These are phyloP conservation scores for Brachionus asplanchnoidis DNA, from an alignment of 1,140 invertebrate genomes.

Conservation along the genomic window DNA sequence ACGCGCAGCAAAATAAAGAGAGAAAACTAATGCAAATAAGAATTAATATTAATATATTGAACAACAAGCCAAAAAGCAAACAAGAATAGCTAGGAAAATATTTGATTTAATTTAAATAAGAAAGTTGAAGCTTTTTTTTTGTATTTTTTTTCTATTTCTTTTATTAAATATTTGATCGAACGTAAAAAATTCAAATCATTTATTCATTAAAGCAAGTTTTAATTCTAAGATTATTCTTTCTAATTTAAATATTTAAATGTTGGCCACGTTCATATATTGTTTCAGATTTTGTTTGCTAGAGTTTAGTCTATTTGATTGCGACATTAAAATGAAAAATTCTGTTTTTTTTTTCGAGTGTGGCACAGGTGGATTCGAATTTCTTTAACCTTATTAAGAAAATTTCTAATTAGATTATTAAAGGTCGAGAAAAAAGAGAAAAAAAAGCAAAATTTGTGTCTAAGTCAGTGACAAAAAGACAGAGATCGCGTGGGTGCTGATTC, in stretches of 20 bases:
- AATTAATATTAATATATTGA: constrained; percentile 14
- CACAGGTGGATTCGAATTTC: neutral
- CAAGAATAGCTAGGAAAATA: constrained; percentile 29
- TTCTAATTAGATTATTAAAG: neutral
- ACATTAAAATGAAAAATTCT: neutral
- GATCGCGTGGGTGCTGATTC: neutral
- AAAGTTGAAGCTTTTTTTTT: neutral
- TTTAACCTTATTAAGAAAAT: neutral
- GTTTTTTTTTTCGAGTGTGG: neutral
- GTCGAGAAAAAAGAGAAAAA: neutral
- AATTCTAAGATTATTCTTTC: constrained; percentile 1
- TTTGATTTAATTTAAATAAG: constrained; percentile 38
- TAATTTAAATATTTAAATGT: constrained; percentile 25
- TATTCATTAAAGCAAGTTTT: neutral
- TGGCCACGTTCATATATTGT: neutral
- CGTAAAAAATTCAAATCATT: neutral
- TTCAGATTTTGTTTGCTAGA: neutral
- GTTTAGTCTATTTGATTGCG: neutral
- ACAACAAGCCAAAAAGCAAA: constrained; percentile 35
- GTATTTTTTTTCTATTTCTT: neutral
- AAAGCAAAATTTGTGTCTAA: neutral
- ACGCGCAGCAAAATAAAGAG: neutral
- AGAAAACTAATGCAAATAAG: neutral
- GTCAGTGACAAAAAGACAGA: neutral
- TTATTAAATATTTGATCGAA: constrained; percentile 30